phyloP scores from a whole-genome alignment of 1,140 invertebrate genomes.

The Ips typographus region DNA sequence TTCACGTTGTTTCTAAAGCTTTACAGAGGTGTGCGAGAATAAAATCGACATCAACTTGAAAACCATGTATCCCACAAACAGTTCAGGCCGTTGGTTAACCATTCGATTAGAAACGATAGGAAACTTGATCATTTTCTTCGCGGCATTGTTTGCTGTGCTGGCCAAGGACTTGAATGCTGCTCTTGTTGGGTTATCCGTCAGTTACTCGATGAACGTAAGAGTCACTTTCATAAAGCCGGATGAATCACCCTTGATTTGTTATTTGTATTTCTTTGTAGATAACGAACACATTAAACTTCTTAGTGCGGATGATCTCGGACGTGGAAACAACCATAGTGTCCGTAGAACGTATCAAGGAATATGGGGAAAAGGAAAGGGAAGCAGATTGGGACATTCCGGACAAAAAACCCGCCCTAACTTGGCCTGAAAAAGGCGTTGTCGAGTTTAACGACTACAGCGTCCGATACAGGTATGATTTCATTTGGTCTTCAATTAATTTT shows the following conservation, averaged over 20 bases:
- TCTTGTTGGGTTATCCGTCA: slow-evolving; percentile 85
- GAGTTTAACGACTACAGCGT: slow-evolving; percentile 76
- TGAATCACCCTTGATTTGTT: background rate
- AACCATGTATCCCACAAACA: slow-evolving; percentile 82
- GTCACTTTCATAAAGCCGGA: background rate
- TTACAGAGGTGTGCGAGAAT: slow-evolving; percentile 77
- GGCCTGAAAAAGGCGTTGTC: slow-evolving; percentile 75
- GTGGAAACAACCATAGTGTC: slow-evolving; percentile 97
- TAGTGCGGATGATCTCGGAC: slow-evolving; percentile 94
- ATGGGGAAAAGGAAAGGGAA: slow-evolving; percentile 78
- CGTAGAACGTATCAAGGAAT: slow-evolving; percentile 96
- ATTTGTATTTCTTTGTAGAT: slow-evolving; percentile 59
- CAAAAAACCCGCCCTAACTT: slow-evolving; percentile 59
- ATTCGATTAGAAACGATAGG: slow-evolving; percentile 89
- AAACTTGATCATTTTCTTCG: slow-evolving; percentile 87
- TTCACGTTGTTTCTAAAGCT: slow-evolving; percentile 47
- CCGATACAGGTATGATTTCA: slow-evolving; percentile 48
- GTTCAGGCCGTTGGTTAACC: slow-evolving; percentile 88
- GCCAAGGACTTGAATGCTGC: slow-evolving; percentile 69
- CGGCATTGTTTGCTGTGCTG: slow-evolving; percentile 84
- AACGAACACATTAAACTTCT: slow-evolving; percentile 93
- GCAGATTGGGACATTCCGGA: slow-evolving; percentile 68
- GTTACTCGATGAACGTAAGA: slow-evolving; percentile 80
- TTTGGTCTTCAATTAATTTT: background rate
- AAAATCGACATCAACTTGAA: slow-evolving; percentile 86